A percentile compares a stretch with the other conserved stretches of the same genome.
phyloP scores from a whole-genome alignment of 2,888 invertebrate species.

The Napeogenes inachia region DNA sequence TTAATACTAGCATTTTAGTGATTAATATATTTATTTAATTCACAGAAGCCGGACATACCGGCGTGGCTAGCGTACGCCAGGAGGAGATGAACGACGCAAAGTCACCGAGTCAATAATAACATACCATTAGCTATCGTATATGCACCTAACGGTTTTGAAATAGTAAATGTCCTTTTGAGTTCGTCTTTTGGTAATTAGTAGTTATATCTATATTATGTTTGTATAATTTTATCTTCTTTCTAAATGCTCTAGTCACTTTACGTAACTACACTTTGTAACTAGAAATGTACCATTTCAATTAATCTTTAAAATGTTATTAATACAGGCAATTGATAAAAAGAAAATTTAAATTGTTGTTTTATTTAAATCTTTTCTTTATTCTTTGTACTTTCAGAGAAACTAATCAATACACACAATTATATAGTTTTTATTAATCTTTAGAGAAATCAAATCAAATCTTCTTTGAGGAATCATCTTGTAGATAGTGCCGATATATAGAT shows the following conservation, averaged over 20 bases:
- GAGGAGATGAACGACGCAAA: constrained; percentile 94
- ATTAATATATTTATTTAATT: constrained; percentile 14
- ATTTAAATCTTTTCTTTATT: constrained; percentile 33
- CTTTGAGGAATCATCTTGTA: no score
- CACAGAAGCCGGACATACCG: constrained; percentile 70
- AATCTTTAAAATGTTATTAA: constrained; percentile 66
- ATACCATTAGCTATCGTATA: constrained; percentile 16
- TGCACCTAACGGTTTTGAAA: constrained; percentile 16
- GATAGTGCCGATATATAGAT: no score
- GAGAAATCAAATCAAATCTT: no score
- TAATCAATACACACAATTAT: not conserved
- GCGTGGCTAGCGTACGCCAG: constrained; percentile 90
- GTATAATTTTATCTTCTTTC: constrained; percentile 5
- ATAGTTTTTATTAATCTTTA: no score
- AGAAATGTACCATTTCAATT: constrained; percentile 28
- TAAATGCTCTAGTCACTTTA: constrained; percentile 24
- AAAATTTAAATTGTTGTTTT: constrained; percentile 55
- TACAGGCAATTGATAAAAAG: constrained; percentile 71
- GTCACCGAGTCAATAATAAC: constrained; percentile 34
- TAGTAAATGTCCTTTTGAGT: constrained; percentile 12
- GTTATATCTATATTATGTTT: not conserved
- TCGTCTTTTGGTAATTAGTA: constrained; percentile 6
- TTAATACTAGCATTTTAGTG: not conserved
- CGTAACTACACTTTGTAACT: constrained; percentile 22
- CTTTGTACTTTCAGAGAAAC: constrained; percentile 6